Evolutionary conservation across 2,888 invertebrate genomes (phyloP), one percentile per base, ranked within the genome.

Genomic region (Drosophila peninsularis): DNA sequence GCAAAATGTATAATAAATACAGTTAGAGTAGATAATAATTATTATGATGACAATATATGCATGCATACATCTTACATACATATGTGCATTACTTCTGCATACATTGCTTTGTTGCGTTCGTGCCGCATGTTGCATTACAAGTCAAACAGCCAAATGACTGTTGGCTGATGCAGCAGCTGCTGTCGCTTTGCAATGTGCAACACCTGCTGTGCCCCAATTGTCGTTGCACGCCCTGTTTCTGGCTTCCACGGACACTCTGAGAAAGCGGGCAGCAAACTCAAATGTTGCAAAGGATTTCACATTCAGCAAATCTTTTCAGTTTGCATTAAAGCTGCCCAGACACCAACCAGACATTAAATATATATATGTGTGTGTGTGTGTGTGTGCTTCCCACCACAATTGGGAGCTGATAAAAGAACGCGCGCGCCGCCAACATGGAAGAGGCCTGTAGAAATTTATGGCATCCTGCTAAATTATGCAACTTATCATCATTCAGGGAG

Each of bases 391-490:
- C n/a, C 34, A 47, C n/a, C 34, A 53, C 30, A 49, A 32, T 75
- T 56, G 2, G 65, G 49, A 13, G 45, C 32, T 77, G 79, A 77
- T 79, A 76, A 76, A 80, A 53, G 19, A 50, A 27, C n/a, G 34
- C 19, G 32, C 34, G 47, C 17, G 44, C 36, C 30, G 10, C 30
- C 52, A 57, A 37, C 41, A 21, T 14, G n/a, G 30, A 14, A 19
- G 37, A n/a, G 34, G 52, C 78, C 58, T 83, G 61, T 76, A 71
- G 50, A 45, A 65, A 66, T 81, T 88, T 80, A 83, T 87, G 88
- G 62, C 71, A 74, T 87, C 87, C 88, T 88, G 87, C 78, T 88
- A 67, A 87, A 83, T 83, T 83, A 87, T 88, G 80, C 80, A 88
- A 82, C 78, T 89, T 87, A 88, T 89, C 84, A 83, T 72, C 70